Evolutionary conservation across 2,888 invertebrate genomes (phyloP), one percentile per base, ranked within the genome.

Genomic region (Seira musarum): DNA sequence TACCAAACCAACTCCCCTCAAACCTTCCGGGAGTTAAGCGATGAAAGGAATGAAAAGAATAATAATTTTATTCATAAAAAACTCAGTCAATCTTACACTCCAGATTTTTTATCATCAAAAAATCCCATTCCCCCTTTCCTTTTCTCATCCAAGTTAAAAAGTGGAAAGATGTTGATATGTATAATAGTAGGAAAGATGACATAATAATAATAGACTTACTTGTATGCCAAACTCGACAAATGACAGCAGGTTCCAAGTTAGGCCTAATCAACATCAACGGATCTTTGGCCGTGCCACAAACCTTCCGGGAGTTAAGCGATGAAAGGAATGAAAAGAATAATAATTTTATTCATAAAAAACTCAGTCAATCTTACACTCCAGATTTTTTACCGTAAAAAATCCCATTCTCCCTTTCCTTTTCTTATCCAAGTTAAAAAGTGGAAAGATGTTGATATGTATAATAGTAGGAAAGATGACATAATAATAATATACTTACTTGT

Each of bases 201-300:
- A 66, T 10, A 8, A 15, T 19, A 10, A 30, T 15, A 25, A 19
- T n/a, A 17, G 22, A 67, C 81, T 73, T 85, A 87, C 87, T 87
- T 75, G 85, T 78, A 75, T 82, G 81, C 25, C 87, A 83, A 24
- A 87, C 86, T 71, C 88, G 86, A 22, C 83, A 85, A 81, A 85
- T 71, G 8, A 79, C 82, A 30, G 88, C 88, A 86, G 92, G 91
- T 84, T 94, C 95, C 60, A 93, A 90, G 40, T 66, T 70, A 71
- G 77, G 65, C 46, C 71, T 71, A 21, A 71, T 78, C 46, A 78
- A 22, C 19, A 65, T 70, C 60, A 78, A 65, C 15, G 77, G 77
- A 53, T 70, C 70, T 57, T 78, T 78, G 1, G 65, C 71, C 35
- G 53, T 57, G 17, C 66, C 77, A n/a, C 22, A 84, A 69, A 73